Conservation (phyloP, 2,888 invertebrate species). For the Erebia palarica region DNA sequence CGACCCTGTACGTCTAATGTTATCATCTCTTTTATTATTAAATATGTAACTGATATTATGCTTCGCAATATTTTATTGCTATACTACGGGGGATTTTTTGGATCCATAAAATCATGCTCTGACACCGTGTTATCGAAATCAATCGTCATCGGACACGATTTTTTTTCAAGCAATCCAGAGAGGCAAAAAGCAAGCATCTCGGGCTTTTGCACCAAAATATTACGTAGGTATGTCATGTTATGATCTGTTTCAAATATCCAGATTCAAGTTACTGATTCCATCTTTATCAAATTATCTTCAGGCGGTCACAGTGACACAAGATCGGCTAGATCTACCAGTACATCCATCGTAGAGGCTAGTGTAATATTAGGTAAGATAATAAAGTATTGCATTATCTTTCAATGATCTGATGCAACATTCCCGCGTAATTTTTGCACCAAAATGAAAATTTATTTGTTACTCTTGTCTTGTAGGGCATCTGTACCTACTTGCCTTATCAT, state of each 20-base stretch:
- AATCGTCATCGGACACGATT: too few relatives aligned
- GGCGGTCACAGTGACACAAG: constrained; percentile 67
- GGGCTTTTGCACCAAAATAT: too few relatives aligned
- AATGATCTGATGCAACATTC: background rate
- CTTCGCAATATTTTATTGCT: background rate
- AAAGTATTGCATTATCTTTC: background rate
- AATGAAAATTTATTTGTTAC: background rate
- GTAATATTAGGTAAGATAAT: constrained; percentile 66
- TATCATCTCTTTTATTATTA: background rate
- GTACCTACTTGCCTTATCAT: too few relatives aligned
- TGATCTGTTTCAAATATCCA: too few relatives aligned
- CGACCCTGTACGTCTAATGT: background rate
- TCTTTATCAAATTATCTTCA: constrained; percentile 38
- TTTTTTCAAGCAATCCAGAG: background rate
- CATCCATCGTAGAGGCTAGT: constrained; percentile 64
- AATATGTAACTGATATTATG: background rate
- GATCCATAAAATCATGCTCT: background rate
- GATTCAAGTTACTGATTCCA: background rate
- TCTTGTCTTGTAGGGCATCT: too few relatives aligned
- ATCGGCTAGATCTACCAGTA: constrained; percentile 67
- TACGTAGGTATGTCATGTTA: too few relatives aligned
- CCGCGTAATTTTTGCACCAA: constrained; percentile 2
- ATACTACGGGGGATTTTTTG: background rate
- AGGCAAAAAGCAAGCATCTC: too few relatives aligned
- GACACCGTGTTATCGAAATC: background rate